Base-by-base conservation (phyloP, 2,113 vertebrate species). In the Lamprologus speciosus region DNA sequence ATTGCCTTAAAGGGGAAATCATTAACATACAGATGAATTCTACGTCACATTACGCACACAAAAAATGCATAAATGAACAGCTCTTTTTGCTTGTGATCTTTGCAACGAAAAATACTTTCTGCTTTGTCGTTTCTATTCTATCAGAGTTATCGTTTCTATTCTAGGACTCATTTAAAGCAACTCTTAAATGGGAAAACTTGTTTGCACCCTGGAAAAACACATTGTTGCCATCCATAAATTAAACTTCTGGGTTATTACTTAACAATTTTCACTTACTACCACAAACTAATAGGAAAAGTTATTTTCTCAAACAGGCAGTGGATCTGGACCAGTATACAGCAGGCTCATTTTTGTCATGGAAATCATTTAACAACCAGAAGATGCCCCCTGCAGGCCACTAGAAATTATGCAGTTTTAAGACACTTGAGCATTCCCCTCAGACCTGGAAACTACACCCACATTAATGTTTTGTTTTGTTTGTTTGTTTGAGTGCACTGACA, bases 61-160 rank as follows among this genome's bases (percentile, higher is more conserved):
- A 21, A 65, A 65, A 37, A 33, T 37, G 19, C 7, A 40, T 40
- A 68, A 68, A 68, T 68, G 6, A 8, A 21, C 63, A 40, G 58
- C 63, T 23, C 35, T 40, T 14, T 40, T 23, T 40, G n/a, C 7
- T 40, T 40, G 35, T 70, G 35, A 40, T 23, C 35, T 70, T 70
- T 40, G n/a, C 11, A 40, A 40, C 1, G 0, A 70, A 40, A 40
- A 40, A 13, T 21, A 6, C 7, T 70, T 21, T 21, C 63, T 4
- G 7, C 11, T 37, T 37, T 65, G 10, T 63, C 0, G 5, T 40
- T 68, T 68, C 3, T 31, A 57, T 57, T 57, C 12, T 55, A 33
- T 31, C 55, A 0, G 26, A 28, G 57, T 60, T 60, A 31, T 31
- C 2, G 0, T 58, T 58, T 58, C 55, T 58, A 12, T 35, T 65